phyloP scores from a whole-genome alignment of 2,888 invertebrate species.

The Busseola fusca region DNA sequence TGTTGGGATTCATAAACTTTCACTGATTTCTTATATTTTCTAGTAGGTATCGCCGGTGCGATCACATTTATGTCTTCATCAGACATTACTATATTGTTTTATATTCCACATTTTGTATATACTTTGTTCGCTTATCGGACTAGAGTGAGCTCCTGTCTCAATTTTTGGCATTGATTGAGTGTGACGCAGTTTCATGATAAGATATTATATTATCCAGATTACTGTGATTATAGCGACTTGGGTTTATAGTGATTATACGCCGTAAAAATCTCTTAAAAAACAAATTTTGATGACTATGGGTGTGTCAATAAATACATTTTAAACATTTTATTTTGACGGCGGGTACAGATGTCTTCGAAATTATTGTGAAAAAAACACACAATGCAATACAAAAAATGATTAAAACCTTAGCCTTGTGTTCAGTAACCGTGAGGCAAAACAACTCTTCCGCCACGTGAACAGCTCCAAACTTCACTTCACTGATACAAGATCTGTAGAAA shows the following conservation, averaged over 20 bases:
- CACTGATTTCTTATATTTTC: conserved; percentile 66
- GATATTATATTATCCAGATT: conserved; percentile 82
- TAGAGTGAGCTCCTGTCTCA: conserved; percentile 73
- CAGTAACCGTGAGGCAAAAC: conserved; percentile 68
- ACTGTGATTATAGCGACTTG: conserved; percentile 75
- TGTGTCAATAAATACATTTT: too few relatives aligned
- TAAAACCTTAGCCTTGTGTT: conserved; percentile 67
- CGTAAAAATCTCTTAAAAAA: conserved; percentile 51
- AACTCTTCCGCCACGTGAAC: conserved; percentile 48
- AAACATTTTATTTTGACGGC: too few relatives aligned
- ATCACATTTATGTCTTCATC: conserved; percentile 73
- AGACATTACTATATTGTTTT: conserved; percentile 75
- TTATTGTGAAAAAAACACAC: conserved; percentile 11
- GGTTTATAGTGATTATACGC: conserved; percentile 65
- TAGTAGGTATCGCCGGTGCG: conserved; percentile 70
- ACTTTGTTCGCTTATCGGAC: conserved; percentile 71
- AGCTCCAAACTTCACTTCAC: conserved; percentile 38
- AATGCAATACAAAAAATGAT: conserved; percentile 38
- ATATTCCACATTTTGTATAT: conserved; percentile 73
- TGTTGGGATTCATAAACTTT: conserved; percentile 58
- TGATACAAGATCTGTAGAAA: conserved; percentile 22
- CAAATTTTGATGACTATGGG: conserved; percentile 1
- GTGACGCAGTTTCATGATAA: conserved; percentile 81
- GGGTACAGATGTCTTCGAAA: conserved; percentile 23
- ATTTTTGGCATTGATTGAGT: conserved; percentile 87